These are phyloP conservation scores for Troides oblongomaculatus DNA, from an alignment of 2,888 invertebrate species.

Conservation along the genomic window DNA sequence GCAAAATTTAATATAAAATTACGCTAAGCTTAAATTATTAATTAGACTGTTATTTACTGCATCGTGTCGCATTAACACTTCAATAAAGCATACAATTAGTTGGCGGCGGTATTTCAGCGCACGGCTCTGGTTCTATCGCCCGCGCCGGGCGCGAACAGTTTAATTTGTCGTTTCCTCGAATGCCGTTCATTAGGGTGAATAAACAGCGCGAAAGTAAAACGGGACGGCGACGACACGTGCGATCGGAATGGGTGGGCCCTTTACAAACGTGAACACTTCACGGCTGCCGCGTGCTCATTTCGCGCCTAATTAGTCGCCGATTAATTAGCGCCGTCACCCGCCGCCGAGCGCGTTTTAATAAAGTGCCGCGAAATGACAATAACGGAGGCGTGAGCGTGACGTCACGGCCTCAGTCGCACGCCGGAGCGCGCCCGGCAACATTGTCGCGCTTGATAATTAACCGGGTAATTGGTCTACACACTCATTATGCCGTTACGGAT, in stretches of 20 bases:
- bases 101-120: not conserved
- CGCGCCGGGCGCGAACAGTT: not conserved
- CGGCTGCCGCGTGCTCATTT: constrained; percentile 25
- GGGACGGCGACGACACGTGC: constrained; percentile 12
- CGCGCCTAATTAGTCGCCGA: constrained; percentile 27
- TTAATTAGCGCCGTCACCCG: constrained; percentile 27
- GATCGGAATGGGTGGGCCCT: constrained; percentile 12
- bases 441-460: constrained; percentile 17
- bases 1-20: no score
- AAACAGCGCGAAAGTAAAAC: constrained; percentile 7
- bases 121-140: not conserved
- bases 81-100: not conserved
- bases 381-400: constrained; percentile 23
- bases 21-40: no score
- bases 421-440: constrained; percentile 1
- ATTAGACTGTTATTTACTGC: not conserved
- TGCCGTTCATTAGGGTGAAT: constrained; percentile 5
- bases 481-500: constrained; percentile 11
- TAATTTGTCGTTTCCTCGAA: constrained; percentile 6
- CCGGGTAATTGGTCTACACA: constrained; percentile 15
- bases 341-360: constrained; percentile 25
- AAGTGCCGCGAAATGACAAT: constrained; percentile 26
- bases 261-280: constrained; percentile 24
- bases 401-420: constrained; percentile 3
- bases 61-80: constrained; percentile 1